Evolutionary conservation across 2,113 vertebrate species (phyloP).

Genomic region (Octodon degus): DNA sequence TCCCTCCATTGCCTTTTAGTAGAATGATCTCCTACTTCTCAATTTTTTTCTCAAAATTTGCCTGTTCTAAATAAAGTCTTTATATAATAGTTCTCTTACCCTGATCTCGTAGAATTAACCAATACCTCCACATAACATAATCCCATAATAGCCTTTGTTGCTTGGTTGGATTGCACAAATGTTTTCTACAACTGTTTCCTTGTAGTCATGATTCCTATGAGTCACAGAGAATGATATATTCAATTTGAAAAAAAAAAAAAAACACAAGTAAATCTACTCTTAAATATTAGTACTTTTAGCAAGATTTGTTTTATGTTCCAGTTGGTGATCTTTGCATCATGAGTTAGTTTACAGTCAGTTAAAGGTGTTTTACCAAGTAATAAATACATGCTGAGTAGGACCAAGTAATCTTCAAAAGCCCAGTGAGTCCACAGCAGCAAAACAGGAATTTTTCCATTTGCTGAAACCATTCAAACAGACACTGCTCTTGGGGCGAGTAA

Average conservation of each 20-base stretch:
- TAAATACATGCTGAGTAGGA: not conserved
- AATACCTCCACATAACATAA: not conserved
- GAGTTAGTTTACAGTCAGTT: not conserved
- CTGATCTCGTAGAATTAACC: not conserved
- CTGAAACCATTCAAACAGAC: not conserved
- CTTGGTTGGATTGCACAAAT: not conserved
- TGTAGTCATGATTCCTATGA: not conserved
- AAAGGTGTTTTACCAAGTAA: not conserved
- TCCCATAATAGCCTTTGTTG: not conserved
- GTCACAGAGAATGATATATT: not conserved
- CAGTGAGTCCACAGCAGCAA: not conserved
- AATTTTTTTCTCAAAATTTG: not conserved
- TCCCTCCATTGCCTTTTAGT: not conserved
- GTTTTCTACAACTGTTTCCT: not conserved
- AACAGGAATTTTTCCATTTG: not conserved
- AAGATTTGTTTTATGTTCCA: not conserved
- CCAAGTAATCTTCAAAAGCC: not conserved
- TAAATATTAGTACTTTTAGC: constrained; percentile 12
- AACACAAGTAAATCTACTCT: not conserved
- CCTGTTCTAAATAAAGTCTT: not conserved
- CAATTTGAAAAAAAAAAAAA: not conserved
- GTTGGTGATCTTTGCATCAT: not conserved
- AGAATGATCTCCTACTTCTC: not conserved
- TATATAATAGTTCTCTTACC: not conserved
- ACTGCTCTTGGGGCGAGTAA: not conserved